phyloP scores from a whole-genome alignment of 2,113 vertebrate genomes.

The Baryphthengus martii region DNA sequence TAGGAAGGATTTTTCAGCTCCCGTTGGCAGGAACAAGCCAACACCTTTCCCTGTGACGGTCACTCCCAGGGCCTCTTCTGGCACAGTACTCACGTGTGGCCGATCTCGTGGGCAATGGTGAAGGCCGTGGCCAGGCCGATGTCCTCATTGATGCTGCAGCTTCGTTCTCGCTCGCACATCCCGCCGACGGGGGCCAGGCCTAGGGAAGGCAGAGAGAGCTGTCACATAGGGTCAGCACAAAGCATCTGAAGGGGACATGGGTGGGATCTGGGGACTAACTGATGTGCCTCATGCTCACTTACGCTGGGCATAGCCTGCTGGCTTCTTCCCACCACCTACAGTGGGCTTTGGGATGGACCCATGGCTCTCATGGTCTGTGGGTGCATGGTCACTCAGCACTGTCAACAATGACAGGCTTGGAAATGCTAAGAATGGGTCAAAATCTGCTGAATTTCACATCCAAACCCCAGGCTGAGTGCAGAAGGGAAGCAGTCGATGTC shows the following conservation, averaged over 20 bases:
- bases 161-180: constrained; percentile 96
- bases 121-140: constrained; percentile 96
- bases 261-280: neutral
- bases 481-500: neutral
- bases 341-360: neutral
- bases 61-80: neutral
- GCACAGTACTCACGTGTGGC: constrained; percentile 89
- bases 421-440: neutral
- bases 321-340: rapidly evolving
- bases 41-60: neutral
- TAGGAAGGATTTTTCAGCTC: neutral
- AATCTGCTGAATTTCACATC: neutral
- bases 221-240: neutral
- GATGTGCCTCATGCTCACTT: rapidly evolving
- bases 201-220: constrained; percentile 23
- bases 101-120: constrained; percentile 98
- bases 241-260: rapidly evolving
- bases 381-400: neutral
- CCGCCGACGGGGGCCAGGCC: constrained; percentile 95
- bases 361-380: rapidly evolving
- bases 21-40: neutral
- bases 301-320: neutral
- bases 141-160: constrained; percentile 98
- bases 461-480: neutral
- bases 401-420: neutral